phyloP scores from a whole-genome alignment of 2,797 vertebrate species.

The Mus caroli region DNA sequence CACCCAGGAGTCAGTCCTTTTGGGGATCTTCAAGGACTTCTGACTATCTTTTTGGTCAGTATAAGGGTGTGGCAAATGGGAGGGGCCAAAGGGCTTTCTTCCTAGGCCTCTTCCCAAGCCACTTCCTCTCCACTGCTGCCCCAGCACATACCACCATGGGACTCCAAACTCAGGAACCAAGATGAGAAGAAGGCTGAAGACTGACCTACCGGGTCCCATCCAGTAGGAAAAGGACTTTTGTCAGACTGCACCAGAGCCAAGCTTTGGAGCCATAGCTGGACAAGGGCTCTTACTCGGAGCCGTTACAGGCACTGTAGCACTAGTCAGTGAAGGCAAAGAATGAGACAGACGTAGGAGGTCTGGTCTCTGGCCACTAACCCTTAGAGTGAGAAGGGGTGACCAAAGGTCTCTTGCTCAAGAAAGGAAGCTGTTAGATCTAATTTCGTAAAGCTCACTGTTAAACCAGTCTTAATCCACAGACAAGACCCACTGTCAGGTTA shows the following conservation, averaged over 20 bases:
- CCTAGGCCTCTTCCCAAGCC: background rate
- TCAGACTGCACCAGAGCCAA: background rate
- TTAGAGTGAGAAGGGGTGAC: background rate
- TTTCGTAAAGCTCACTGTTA: constrained; percentile 2
- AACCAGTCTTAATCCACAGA: background rate
- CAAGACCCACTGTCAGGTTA: background rate
- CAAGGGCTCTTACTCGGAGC: background rate
- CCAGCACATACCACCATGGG: background rate
- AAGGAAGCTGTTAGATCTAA: constrained; percentile 4
- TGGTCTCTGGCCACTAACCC: constrained; percentile 8
- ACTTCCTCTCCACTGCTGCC: background rate
- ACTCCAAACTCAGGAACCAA: background rate
- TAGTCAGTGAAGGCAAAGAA: background rate
- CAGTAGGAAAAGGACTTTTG: background rate
- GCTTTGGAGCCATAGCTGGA: background rate
- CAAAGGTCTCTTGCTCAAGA: background rate
- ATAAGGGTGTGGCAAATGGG: background rate
- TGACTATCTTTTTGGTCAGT: background rate
- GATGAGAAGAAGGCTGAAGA: constrained; percentile 28
- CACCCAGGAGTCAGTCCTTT: background rate
- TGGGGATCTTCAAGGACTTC: background rate
- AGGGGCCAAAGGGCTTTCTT: background rate
- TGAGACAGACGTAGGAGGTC: background rate
- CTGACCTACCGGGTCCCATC: background rate
- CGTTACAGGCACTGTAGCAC: background rate